Percentiles rank a stretch among this genome's conserved stretches.
Evolutionary conservation across 1,140 invertebrate species (phyloP).

Genomic region (Sminthurides bifidus): DNA sequence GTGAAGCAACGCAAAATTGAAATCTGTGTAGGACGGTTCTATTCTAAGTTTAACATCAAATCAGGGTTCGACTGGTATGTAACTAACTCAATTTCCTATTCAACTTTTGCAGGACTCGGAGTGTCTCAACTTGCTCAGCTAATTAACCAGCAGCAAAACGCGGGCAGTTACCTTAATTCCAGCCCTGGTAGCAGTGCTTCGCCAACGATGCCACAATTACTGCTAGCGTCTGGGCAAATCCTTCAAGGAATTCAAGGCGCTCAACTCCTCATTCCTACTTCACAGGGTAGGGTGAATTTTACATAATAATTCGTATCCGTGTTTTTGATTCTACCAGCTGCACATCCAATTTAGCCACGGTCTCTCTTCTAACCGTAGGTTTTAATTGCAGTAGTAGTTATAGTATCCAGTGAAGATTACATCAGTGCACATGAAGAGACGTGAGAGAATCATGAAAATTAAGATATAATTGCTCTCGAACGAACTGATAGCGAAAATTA

Average conservation of each 20-base stretch:
- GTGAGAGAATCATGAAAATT: too few relatives aligned
- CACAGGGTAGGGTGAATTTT: slow-evolving; percentile 58
- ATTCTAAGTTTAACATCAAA: slow-evolving; percentile 19
- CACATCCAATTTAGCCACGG: too few relatives aligned
- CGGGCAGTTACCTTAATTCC: not conserved
- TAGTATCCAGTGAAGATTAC: too few relatives aligned
- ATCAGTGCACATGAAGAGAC: too few relatives aligned
- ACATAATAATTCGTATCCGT: too few relatives aligned
- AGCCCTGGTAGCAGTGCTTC: not conserved
- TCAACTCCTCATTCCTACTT: slow-evolving; percentile 83
- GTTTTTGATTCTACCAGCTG: too few relatives aligned
- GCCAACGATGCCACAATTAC: slow-evolving; percentile 62
- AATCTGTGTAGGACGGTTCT: not conserved
- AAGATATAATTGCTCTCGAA: too few relatives aligned
- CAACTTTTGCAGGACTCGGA: not conserved
- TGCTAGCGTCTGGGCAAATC: slow-evolving; percentile 77
- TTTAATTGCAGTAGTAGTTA: too few relatives aligned
- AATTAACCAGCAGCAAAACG: slow-evolving; percentile 10
- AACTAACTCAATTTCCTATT: not conserved
- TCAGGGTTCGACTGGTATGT: not conserved
- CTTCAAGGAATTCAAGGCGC: slow-evolving; percentile 83
- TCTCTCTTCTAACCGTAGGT: too few relatives aligned
- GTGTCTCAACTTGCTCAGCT: slow-evolving; percentile 12
- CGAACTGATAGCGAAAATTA: too few relatives aligned
- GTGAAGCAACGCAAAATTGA: too few relatives aligned